Evolutionary conservation across 2,797 vertebrate genomes (phyloP).

Genomic region (Odontamblyopus rebecca): DNA sequence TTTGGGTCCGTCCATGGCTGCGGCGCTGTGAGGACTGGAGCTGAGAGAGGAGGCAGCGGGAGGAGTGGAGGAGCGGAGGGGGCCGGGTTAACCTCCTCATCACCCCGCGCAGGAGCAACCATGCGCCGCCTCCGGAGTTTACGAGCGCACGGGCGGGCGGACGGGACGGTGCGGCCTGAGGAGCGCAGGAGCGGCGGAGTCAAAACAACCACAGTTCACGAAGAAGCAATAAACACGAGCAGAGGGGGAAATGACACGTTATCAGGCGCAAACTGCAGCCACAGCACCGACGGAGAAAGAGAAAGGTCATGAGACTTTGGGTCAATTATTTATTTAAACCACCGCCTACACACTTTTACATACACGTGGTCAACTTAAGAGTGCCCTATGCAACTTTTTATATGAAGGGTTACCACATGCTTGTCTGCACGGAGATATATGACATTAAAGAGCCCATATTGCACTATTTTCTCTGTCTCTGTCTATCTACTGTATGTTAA

Average conservation of each 20-base stretch:
- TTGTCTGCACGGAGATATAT: too few relatives aligned
- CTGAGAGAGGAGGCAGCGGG: constrained; percentile 23
- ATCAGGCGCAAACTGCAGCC: too few relatives aligned
- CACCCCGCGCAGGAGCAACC: constrained; percentile 55
- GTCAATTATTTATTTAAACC: too few relatives aligned
- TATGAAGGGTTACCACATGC: too few relatives aligned
- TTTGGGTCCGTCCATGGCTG: constrained; percentile 40
- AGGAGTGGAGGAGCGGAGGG: constrained; percentile 35
- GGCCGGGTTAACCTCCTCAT: constrained; percentile 67
- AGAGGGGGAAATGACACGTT: background rate
- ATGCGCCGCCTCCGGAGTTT: constrained; percentile 42
- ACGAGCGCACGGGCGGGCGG: background rate
- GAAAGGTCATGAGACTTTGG: background rate
- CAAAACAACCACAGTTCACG: too few relatives aligned
- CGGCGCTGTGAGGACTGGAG: constrained; percentile 16
- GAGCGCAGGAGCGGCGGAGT: background rate
- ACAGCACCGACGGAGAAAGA: background rate
- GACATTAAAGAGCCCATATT: too few relatives aligned
- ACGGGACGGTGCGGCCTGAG: background rate
- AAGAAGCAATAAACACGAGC: background rate
- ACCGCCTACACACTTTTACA: too few relatives aligned
- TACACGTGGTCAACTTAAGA: too few relatives aligned
- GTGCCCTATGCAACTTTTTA: too few relatives aligned
- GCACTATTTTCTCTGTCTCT: too few relatives aligned
- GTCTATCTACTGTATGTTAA: too few relatives aligned